These are phyloP conservation scores for Petrophora chlorosata DNA, from an alignment of 2,888 invertebrate genomes.

Conservation along the genomic window DNA sequence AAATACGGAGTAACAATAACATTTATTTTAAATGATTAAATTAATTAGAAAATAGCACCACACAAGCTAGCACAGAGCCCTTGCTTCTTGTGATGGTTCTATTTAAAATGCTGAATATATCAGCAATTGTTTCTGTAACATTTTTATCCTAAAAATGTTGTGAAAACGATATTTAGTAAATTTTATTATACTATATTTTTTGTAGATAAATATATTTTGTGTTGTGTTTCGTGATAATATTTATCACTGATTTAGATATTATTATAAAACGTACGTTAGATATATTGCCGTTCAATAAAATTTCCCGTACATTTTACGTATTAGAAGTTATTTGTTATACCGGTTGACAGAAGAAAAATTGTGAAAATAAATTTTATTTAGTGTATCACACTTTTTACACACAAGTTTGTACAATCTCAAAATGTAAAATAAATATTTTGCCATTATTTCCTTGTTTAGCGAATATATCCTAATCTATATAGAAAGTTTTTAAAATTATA, in stretches of 20 bases:
- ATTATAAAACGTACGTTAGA: neutral
- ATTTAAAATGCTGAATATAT: constrained; percentile 41
- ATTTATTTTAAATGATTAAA: constrained; percentile 38
- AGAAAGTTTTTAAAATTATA: constrained; percentile 50
- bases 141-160: constrained; percentile 28
- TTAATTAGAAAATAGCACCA: constrained; percentile 53
- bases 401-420: constrained; percentile 43
- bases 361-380: neutral
- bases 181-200: neutral
- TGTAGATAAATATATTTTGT: neutral
- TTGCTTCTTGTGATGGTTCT: constrained; percentile 64
- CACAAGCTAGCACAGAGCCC: constrained; percentile 71
- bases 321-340: too few species aligned
- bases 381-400: constrained; percentile 39
- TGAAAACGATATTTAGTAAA: constrained; percentile 33
- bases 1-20: constrained; percentile 68
- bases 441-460: constrained; percentile 56
- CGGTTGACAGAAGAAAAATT: neutral
- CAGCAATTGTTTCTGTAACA: constrained; percentile 43
- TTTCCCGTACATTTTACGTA: too few species aligned
- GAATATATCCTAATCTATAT: constrained; percentile 45
- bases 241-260: neutral
- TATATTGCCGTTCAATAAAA: neutral
- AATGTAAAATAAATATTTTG: constrained; percentile 48
- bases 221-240: constrained; percentile 3